These are phyloP conservation scores for Monopis laevigella DNA, from an alignment of 2,888 invertebrate species.

Conservation along the genomic window DNA sequence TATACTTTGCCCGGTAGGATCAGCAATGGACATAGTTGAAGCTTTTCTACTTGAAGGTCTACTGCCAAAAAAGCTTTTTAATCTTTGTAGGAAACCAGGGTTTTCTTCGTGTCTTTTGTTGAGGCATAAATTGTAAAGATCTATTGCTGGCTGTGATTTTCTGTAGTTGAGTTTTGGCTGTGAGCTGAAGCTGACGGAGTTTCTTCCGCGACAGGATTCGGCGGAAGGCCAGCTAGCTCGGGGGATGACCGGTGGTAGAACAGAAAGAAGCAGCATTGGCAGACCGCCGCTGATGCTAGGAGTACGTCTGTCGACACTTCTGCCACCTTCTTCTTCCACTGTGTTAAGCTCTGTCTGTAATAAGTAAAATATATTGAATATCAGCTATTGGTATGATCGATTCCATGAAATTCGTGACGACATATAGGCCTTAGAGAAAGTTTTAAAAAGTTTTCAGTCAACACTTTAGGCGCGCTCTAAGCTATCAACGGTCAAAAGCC, in stretches of 20 bases:
- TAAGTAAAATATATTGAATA: no score
- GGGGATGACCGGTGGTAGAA: constrained; percentile 78
- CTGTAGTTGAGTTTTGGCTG: constrained; percentile 71
- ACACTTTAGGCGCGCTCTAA: no score
- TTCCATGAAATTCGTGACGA: no score
- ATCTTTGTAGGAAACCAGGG: constrained; percentile 60
- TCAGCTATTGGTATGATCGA: no score
- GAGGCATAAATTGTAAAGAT: constrained; percentile 66
- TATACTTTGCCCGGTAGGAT: constrained; percentile 67
- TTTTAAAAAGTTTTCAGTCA: no score
- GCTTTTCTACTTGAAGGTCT: constrained; percentile 74
- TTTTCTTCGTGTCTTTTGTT: constrained; percentile 64
- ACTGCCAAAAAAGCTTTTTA: constrained; percentile 70
- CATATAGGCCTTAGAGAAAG: no score
- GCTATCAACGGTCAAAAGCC: no score
- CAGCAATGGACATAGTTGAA: constrained; percentile 71
- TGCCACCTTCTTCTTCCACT: constrained; percentile 46
- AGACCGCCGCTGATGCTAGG: constrained; percentile 76
- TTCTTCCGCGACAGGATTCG: constrained; percentile 68
- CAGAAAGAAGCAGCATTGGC: constrained; percentile 75
- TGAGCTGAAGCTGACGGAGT: constrained; percentile 73
- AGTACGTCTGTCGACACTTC: constrained; percentile 44
- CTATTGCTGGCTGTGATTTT: constrained; percentile 66
- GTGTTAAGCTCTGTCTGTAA: constrained; percentile 53
- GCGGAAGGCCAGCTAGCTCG: constrained; percentile 82